Base-by-base conservation (phyloP, 2,888 invertebrate genomes). In the Torymus aiolomorphi region DNA sequence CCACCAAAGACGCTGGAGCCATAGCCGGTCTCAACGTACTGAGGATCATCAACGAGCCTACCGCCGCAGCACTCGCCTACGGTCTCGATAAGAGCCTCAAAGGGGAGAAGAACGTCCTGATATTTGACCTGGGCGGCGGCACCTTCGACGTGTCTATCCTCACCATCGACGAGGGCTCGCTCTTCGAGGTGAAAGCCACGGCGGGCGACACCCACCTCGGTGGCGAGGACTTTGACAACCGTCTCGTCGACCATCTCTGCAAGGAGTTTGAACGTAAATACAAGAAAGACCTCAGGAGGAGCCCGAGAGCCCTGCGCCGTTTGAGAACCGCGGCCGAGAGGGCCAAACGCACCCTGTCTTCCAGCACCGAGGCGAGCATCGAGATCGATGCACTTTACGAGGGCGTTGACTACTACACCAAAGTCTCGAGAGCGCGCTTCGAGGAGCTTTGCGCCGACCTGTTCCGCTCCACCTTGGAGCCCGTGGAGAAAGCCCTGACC, bases 131-230 rank as follows among this genome's bases (percentile, higher is more conserved):
- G 80, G 94, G 94, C 18, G 93, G 93, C 24, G 93, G 93, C 88
- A 96, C 96, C 14, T 95, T 96, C 88, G 96, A 96, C 91, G 96
- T 96, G 3, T 96, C 96, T 70, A 94, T 96, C 82, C 91, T 97
- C 65, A 95, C 95, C 67, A 79, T 96, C 87, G 96, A 95, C 87
- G 96, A 96, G 90, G 93, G 95, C 1, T 93, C 93, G 1, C 87
- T 93, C 18, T 96, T 96, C 87, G 95, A 96, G 90, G 96, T 96
- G 2, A 95, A 94, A 88, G 92, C 96, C 0, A 97, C 96, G 1
- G 95, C 96, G 51, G 96, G 96, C 52, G 96, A 97, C 88, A 96
- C 96, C 3, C 96, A 96, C 88, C 92, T 96, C 94, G 95, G 90
- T 18, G 90, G 90, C n/a, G 89, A 90, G 79, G 89, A 90, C 82